Conservation (phyloP, 2,113 vertebrate species). For the human (Homo sapiens) region GRCh38 chr13:25160501-25161000, state of each 20-base stretch:
- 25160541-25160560: background rate
- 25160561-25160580: background rate
- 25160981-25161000: background rate
- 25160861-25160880: background rate
- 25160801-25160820: background rate
- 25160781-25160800: background rate
- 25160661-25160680: background rate
- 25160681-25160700: background rate
- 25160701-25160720: background rate
- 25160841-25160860: background rate
- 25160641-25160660: background rate
- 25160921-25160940: background rate
- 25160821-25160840: background rate
- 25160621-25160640: background rate
- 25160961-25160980: conserved; percentile 14
- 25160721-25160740: background rate
- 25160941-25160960: background rate
- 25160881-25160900: background rate
- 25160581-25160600: background rate
- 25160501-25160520: too few species aligned
- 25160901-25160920: background rate
- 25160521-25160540: too few species aligned
- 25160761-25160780: background rate
- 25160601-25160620: conserved; percentile 9
- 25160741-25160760: background rate